These are phyloP conservation scores for Anoncus sp. DNA, from an alignment of 2,888 invertebrate genomes.

Conservation along the genomic window DNA sequence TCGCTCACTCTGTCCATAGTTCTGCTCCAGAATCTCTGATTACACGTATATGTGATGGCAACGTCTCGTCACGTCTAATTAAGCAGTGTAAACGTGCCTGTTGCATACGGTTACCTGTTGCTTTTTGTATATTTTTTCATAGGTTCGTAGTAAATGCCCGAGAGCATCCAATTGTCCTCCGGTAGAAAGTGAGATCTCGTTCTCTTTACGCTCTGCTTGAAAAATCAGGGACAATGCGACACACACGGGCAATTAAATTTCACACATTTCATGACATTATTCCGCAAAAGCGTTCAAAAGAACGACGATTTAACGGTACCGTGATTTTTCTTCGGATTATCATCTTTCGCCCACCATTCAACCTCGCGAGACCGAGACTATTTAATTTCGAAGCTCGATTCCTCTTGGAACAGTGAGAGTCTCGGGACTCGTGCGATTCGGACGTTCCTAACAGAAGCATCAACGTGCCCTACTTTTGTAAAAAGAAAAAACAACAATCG, in stretches of 20 bases:
- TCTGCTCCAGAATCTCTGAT: neutral
- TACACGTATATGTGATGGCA: neutral
- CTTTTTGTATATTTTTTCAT: neutral
- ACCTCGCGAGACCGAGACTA: slow-evolving; percentile 54
- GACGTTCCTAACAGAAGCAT: neutral
- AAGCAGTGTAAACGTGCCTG: slow-evolving; percentile 33
- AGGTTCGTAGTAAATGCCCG: neutral
- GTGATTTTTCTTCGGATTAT: slow-evolving; percentile 12
- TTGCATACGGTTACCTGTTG: neutral
- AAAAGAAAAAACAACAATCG: too few relatives aligned
- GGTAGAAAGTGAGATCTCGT: slow-evolving; percentile 53
- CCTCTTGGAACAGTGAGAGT: slow-evolving; percentile 24
- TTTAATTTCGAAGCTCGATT: slow-evolving; percentile 55
- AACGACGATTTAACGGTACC: slow-evolving; percentile 50
- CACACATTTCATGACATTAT: slow-evolving; percentile 68
- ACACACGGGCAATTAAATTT: slow-evolving; percentile 69
- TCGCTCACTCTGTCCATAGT: too few relatives aligned
- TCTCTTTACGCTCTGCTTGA: slow-evolving; percentile 32
- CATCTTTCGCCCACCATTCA: slow-evolving; percentile 17
- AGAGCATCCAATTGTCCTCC: slow-evolving; percentile 20
- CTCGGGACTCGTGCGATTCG: neutral
- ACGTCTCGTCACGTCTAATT: slow-evolving; percentile 52
- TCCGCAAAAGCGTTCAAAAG: slow-evolving; percentile 11
- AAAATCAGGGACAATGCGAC: slow-evolving; percentile 56
- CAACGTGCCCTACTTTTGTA: slow-evolving; percentile 10